phyloP scores from a whole-genome alignment of 1,140 invertebrate species.

The Rhopalosiphum padi region DNA sequence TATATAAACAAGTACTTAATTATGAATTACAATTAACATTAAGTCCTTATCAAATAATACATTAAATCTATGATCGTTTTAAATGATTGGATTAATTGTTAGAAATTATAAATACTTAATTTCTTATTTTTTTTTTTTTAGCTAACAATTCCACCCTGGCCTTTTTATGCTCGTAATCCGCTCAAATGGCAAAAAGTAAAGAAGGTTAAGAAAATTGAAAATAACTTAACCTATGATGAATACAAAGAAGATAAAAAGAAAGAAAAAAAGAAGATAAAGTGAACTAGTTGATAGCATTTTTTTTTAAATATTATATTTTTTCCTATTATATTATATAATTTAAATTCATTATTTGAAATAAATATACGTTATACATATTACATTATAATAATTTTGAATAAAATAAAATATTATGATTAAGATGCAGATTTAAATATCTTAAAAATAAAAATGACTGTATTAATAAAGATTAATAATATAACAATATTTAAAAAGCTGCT shows the following conservation, averaged over 20 bases:
- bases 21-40: too few relatives aligned
- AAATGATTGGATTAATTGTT: background rate
- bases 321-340: constrained; percentile 52
- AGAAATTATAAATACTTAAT: background rate
- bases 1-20: too few relatives aligned
- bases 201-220: constrained; percentile 37
- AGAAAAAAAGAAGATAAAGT: constrained; percentile 58
- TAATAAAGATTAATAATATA: too few relatives aligned
- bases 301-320: background rate
- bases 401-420: background rate
- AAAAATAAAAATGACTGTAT: background rate
- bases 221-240: constrained; percentile 35
- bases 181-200: constrained; percentile 53
- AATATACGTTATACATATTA: background rate
- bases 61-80: background rate
- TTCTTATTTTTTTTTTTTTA: background rate
- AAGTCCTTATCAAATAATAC: background rate
- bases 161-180: constrained; percentile 44
- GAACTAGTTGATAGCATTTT: background rate
- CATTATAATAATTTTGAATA: background rate
- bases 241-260: constrained; percentile 51
- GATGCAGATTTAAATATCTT: background rate
- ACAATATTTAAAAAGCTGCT: too few relatives aligned
- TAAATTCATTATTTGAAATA: constrained; percentile 12
- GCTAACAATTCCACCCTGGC: constrained; percentile 51